Evolutionary conservation across 2,888 invertebrate species (phyloP).

Genomic region (Sminthurides aquaticus): DNA sequence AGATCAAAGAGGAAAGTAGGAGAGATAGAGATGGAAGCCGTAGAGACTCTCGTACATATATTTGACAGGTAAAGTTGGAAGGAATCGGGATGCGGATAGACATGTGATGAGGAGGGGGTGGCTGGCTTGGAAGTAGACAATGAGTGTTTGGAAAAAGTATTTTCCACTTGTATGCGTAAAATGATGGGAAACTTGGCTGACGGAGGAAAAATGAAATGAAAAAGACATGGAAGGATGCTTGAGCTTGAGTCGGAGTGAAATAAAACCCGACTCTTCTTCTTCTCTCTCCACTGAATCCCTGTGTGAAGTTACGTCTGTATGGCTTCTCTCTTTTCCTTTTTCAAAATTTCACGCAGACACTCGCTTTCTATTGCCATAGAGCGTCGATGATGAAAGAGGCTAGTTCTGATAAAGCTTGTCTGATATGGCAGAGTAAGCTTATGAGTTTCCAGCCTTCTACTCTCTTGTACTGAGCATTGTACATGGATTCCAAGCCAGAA

Average conservation of each 20-base stretch:
- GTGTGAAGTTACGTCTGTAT: conserved; percentile 23
- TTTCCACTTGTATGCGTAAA: conserved; percentile 28
- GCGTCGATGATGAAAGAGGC: no score
- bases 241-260: conserved; percentile 26
- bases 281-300: conserved; percentile 25
- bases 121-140: background rate
- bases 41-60: no score
- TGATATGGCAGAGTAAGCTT: no score
- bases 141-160: background rate
- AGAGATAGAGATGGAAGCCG: no score
- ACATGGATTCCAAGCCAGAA: no score
- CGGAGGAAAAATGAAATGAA: conserved; percentile 19
- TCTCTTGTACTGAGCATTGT: no score
- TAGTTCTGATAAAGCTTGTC: no score
- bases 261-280: conserved; percentile 25
- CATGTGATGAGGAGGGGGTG: background rate
- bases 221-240: conserved; percentile 22
- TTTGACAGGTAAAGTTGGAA: background rate
- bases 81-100: background rate
- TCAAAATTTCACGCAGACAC: conserved; percentile 19
- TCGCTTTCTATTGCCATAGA: no score
- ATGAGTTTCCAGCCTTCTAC: no score
- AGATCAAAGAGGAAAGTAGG: no score
- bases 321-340: conserved; percentile 17
- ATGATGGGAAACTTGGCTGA: conserved; percentile 24